phyloP scores from a whole-genome alignment of 2,888 invertebrate species.

The Drosophila pseudotakahashii region DNA sequence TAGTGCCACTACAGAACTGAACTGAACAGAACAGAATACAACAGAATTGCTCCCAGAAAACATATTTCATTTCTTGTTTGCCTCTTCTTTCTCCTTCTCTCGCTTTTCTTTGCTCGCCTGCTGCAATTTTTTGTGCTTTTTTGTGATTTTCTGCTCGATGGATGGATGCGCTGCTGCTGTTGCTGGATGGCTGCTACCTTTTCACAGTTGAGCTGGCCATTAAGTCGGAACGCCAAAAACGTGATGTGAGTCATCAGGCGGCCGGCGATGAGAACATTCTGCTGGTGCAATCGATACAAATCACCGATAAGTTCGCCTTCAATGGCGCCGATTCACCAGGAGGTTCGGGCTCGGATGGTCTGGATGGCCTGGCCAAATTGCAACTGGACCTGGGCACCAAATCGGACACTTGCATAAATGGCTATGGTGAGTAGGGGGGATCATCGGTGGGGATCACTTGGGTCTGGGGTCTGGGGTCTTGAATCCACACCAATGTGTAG shows the following conservation, averaged over 20 bases:
- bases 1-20: not conserved
- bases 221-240: slow-evolving; percentile 80
- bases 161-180: slow-evolving; percentile 48
- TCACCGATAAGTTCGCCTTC: slow-evolving; percentile 96
- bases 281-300: slow-evolving; percentile 95
- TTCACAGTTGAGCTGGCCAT: slow-evolving; percentile 68
- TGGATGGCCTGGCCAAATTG: slow-evolving; percentile 88
- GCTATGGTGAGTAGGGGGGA: slow-evolving; percentile 81
- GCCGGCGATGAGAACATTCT: slow-evolving; percentile 91
- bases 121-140: slow-evolving; percentile 33
- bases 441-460: not conserved
- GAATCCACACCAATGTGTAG: slow-evolving; percentile 20
- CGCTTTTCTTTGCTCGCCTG: slow-evolving; percentile 25
- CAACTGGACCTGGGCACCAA: slow-evolving; percentile 87
- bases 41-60: slow-evolving; percentile 45
- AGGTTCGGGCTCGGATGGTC: slow-evolving; percentile 47
- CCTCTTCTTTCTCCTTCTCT: slow-evolving; percentile 19
- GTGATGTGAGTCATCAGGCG: slow-evolving; percentile 83
- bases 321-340: slow-evolving; percentile 85
- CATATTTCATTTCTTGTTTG: slow-evolving; percentile 59
- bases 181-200: slow-evolving; percentile 50
- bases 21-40: not conserved
- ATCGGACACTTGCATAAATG: slow-evolving; percentile 84
- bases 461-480: not conserved
- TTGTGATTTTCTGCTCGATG: slow-evolving; percentile 35